Conservation (phyloP, 2,113 vertebrate species). For the Gracilinanus agilis region DNA sequence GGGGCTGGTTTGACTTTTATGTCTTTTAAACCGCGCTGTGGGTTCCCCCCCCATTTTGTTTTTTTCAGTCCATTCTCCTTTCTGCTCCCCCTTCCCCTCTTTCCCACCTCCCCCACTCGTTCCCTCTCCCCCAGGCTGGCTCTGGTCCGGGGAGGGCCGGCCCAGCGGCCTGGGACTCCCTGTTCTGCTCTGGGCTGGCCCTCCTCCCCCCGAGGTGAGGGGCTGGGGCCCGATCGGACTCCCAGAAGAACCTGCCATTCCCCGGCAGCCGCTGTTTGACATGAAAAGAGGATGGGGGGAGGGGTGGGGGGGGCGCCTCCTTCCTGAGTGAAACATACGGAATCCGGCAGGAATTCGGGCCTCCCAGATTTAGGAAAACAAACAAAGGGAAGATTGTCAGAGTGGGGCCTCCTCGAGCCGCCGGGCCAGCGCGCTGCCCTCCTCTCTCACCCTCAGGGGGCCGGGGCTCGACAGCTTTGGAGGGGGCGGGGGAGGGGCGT, state of each 20-base stretch:
- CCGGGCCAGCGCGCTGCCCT: conserved; percentile 72
- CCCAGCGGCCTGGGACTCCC: conserved; percentile 61
- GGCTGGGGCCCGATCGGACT: conserved; percentile 56
- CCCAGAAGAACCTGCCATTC: conserved; percentile 80
- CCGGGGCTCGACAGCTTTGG: conserved; percentile 70
- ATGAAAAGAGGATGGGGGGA: conserved; percentile 42
- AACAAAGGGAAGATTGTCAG: conserved; percentile 82
- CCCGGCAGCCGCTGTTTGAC: conserved; percentile 61
- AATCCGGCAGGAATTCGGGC: conserved; percentile 82
- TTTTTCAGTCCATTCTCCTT: conserved; percentile 50
- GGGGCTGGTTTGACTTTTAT: conserved; percentile 38
- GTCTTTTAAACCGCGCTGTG: conserved; percentile 33
- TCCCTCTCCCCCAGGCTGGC: conserved; percentile 58
- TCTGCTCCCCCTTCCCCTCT: conserved; percentile 22
- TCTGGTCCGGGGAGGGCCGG: conserved; percentile 24
- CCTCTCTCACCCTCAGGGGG: conserved; percentile 68
- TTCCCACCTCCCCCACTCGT: not conserved
- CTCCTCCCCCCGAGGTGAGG: conserved; percentile 38
- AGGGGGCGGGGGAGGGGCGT: conserved; percentile 28
- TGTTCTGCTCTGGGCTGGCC: conserved; percentile 1
- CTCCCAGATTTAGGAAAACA: conserved; percentile 79
- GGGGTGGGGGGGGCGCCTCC: conserved; percentile 59
- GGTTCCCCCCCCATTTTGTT: not conserved
- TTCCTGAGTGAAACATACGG: conserved; percentile 78
- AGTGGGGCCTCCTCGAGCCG: conserved; percentile 71